phyloP scores from a whole-genome alignment of 2,113 vertebrate genomes.

The Hemiscyllium ocellatum region DNA sequence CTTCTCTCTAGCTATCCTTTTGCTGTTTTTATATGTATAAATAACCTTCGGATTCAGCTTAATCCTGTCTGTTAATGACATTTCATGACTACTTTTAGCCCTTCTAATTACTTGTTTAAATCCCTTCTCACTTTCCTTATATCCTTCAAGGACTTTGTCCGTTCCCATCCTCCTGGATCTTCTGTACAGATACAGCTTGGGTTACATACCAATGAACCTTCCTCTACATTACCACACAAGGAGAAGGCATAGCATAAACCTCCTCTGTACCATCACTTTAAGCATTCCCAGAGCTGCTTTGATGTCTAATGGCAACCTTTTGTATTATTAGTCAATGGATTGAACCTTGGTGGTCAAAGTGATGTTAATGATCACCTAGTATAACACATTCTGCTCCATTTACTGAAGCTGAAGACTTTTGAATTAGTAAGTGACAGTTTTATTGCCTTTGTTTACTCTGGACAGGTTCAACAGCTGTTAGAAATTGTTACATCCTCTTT shows the following conservation, averaged over 20 bases:
- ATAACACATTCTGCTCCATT: background rate
- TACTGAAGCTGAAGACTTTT: background rate
- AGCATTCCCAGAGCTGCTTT: background rate
- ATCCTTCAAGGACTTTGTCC: too few species aligned
- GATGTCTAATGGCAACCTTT: background rate
- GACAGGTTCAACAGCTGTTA: background rate
- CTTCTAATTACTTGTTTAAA: too few species aligned
- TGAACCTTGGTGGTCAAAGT: background rate
- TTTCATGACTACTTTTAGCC: too few species aligned
- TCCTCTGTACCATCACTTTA: background rate
- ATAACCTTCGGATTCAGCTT: too few species aligned
- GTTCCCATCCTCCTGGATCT: too few species aligned
- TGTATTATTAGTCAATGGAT: background rate
- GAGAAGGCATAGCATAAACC: background rate
- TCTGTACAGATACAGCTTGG: background rate
- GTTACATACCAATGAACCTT: background rate
- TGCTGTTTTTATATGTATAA: too few species aligned
- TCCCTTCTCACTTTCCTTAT: too few species aligned
- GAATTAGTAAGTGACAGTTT: background rate
- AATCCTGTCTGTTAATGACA: too few species aligned
- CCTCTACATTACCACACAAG: background rate
- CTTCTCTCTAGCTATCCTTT: too few species aligned
- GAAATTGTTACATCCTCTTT: background rate
- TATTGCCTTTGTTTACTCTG: background rate
- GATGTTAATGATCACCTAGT: background rate